phyloP scores from a whole-genome alignment of 2,797 vertebrate species.

The Aotus griseimembra region DNA sequence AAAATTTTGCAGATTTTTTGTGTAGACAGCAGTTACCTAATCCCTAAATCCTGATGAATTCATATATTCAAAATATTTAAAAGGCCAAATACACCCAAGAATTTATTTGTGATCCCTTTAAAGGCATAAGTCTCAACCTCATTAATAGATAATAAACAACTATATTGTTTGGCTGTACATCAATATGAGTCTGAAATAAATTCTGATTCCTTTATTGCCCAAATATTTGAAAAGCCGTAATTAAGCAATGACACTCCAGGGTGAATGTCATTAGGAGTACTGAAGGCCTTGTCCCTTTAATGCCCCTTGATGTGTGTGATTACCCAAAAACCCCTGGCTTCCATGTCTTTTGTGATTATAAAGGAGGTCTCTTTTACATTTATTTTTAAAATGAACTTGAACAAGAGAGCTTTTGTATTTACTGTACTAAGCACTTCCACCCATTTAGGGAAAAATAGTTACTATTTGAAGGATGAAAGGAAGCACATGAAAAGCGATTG shows the following conservation, averaged over 20 bases:
- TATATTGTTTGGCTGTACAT: conserved; percentile 70
- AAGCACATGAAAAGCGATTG: conserved; percentile 47
- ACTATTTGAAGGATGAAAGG: conserved; percentile 28
- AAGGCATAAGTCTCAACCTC: conserved; percentile 66
- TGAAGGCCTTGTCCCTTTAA: conserved; percentile 74
- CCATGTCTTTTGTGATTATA: conserved; percentile 69
- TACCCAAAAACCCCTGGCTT: conserved; percentile 62
- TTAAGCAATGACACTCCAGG: conserved; percentile 79
- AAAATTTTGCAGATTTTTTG: conserved; percentile 82
- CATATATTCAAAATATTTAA: conserved; percentile 83
- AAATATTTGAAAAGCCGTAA: conserved; percentile 68
- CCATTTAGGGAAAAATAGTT: conserved; percentile 60
- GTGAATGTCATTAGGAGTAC: conserved; percentile 73
- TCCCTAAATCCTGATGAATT: conserved; percentile 83
- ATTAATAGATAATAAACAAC: conserved; percentile 65
- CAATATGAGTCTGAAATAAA: conserved; percentile 63
- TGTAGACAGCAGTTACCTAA: conserved; percentile 83
- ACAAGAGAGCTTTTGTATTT: conserved; percentile 74
- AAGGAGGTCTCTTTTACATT: conserved; percentile 75
- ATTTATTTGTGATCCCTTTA: conserved; percentile 73
- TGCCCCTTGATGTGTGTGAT: conserved; percentile 58
- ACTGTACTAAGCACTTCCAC: conserved; percentile 59
- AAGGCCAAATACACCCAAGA: conserved; percentile 65
- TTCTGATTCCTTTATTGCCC: conserved; percentile 69
- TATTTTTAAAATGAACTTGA: conserved; percentile 59